Conservation (phyloP, 2,888 invertebrate species). For the Byasa hedistus region DNA sequence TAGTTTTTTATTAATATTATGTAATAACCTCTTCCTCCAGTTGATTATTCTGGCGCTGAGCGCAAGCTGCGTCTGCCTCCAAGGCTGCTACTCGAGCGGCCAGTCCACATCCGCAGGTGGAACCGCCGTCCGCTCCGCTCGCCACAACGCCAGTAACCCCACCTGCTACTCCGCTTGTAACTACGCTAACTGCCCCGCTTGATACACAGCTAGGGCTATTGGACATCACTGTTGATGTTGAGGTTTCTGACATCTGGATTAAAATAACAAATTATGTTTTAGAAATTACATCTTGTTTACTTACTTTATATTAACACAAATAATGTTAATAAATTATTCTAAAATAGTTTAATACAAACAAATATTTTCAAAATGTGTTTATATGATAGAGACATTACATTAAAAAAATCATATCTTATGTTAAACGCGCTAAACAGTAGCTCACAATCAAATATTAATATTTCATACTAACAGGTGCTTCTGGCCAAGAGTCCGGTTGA, state of each 20-base stretch:
- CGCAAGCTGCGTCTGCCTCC: slow-evolving; percentile 61
- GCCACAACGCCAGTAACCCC: neutral
- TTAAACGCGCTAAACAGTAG: too few relatives aligned
- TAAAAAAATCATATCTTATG: too few relatives aligned
- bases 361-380: too few relatives aligned
- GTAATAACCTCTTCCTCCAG: slow-evolving; percentile 63
- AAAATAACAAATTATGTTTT: neutral
- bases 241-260: slow-evolving; percentile 27
- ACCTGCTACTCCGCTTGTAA: neutral
- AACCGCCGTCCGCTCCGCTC: slow-evolving; percentile 24
- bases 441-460: slow-evolving; percentile 1
- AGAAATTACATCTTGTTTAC: neutral
- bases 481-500: slow-evolving; percentile 62
- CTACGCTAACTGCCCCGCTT: slow-evolving; percentile 9
- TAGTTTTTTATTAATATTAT: too few relatives aligned
- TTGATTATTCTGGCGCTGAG: slow-evolving; percentile 53
- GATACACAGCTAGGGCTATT: slow-evolving; percentile 21
- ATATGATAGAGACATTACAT: too few relatives aligned
- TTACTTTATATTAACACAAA: too few relatives aligned
- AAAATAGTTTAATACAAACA: too few relatives aligned
- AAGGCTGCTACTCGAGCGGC: slow-evolving; percentile 76
- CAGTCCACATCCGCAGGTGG: slow-evolving; percentile 58
- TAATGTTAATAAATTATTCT: too few relatives aligned
- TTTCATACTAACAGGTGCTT: slow-evolving; percentile 45
- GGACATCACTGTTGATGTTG: slow-evolving; percentile 12